Evolutionary conservation across 2,113 vertebrate species (phyloP), one percentile per base, ranked within the genome.

Genomic region (Aegithalos caudatus): DNA sequence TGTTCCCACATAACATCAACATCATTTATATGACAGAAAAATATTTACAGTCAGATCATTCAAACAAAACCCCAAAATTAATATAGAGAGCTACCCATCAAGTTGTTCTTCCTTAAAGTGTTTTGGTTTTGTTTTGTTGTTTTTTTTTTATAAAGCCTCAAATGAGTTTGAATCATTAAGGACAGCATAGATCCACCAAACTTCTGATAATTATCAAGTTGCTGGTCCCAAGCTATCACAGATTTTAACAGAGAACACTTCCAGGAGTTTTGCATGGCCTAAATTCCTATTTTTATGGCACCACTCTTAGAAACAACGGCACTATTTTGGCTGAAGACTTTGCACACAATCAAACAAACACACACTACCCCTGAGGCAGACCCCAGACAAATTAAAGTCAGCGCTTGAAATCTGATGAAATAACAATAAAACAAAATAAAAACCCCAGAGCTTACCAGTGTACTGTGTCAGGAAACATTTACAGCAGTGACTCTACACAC

Each of bases 381-480:
- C 44, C 51, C 85, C 88, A 53, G 80, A 93, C 76, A 74, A 92
- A 86, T 74, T 54, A 54, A 88, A 95, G 47, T 62, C 67, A 73
- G 9, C 12, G 42, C 60, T 56, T 88, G 12, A 95, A 92, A 47
- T 56, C 56, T 56, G 88, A 93, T 42, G 51, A 86, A 94, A 44
- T 14, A 78, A 88, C 58, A 92, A 51, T 62, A 86, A 92, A 92
- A 56, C 33, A 19, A 82, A 37, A 29, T 42, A 57, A 44, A 76
- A 78, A 7, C 9, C 12, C 31, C 61, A 78, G 56, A 56, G 72
- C 60, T 77, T 53, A 84, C 40, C 53, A 45, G 70, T 6, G 6
- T 40, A 71, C 78, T 76, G 35, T 47, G 57, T 88, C 92, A 93
- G 84, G 87, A 94, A 95, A 90, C 76, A 70, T 61, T 93, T 70